Base-by-base conservation (phyloP, 2,113 vertebrate species). In the Bostrychus sinensis region DNA sequence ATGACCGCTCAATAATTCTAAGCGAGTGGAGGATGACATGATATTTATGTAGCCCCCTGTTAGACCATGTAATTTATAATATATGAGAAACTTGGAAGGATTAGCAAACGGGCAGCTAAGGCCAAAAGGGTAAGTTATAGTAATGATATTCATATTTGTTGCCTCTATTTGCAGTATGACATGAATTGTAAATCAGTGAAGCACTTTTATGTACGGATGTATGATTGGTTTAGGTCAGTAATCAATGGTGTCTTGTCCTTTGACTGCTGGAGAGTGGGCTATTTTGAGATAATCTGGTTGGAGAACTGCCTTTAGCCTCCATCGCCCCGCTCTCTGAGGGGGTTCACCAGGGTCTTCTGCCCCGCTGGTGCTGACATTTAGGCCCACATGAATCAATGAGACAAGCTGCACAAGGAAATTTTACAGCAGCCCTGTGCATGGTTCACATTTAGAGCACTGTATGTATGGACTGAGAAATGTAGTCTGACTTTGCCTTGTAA, bases 341-440 rank as follows among this genome's bases (percentile, higher is more conserved):
- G 69, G 48, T 65, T 81, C 60, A 66, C 28, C 45, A 6, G 72
- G 84, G 77, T 78, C 84, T 66, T 72, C 68, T 78, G 55, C 73
- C 86, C 77, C 77, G 71, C 84, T 83, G 83, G 82, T 84, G 80
- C 77, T 91, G 91, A 91, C 88, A 91, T 91, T 92, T 90, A 90
- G 85, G 66, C 74, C 77, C 71, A 81, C 70, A 61, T 88, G 80
- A 89, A 91, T 92, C 87, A 89, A 86, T 89, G 80, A 84, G 82
- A 85, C 78, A 80, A 73, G 75, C 83, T 73, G 65, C 23, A 19
- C 80, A 81, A 78, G 79, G 77, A 67, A 56, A 72, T 81, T 81
- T 83, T 56, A 56, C 64, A 82, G 67, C 56, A 19, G 69, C 56
- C 41, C 62, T 37, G 39, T 60, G 39, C 55, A 30, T 34, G 4